Conservation (phyloP, 1,140 invertebrate species). For the Calephelis nemesis region DNA sequence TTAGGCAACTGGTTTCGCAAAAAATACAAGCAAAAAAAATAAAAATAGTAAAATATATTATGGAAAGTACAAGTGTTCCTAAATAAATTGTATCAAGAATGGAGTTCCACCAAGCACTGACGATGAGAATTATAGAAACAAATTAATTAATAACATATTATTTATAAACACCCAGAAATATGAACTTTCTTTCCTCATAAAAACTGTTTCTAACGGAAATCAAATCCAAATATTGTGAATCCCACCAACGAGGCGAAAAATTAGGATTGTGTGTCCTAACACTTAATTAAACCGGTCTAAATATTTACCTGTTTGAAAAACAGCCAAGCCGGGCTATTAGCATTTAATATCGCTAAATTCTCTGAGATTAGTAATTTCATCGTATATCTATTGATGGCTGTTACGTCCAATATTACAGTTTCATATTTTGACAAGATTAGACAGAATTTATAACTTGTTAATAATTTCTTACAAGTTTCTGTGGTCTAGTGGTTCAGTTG, state of each 20-base stretch:
- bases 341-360: conserved; percentile 11
- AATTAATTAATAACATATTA: background rate
- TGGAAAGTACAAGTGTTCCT: no score
- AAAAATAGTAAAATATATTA: no score
- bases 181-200: background rate
- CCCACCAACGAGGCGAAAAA: background rate
- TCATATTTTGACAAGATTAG: background rate
- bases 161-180: background rate
- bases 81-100: no score
- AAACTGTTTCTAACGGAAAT: no score
- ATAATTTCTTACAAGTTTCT: no score
- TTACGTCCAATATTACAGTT: background rate
- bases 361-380: conserved; percentile 6
- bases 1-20: no score
- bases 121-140: no score
- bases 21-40: no score
- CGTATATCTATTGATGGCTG: conserved; percentile 1
- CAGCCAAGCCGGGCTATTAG: background rate
- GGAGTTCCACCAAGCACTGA: no score
- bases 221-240: background rate
- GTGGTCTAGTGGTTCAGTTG: no score
- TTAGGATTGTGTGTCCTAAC: background rate
- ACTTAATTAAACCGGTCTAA: conserved; percentile 1
- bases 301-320: conserved; percentile 8
- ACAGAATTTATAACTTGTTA: background rate